Evolutionary conservation across 1,140 invertebrate genomes (phyloP), one percentile per base, ranked within the genome.

Genomic region (Atopsyche davidsoni): DNA sequence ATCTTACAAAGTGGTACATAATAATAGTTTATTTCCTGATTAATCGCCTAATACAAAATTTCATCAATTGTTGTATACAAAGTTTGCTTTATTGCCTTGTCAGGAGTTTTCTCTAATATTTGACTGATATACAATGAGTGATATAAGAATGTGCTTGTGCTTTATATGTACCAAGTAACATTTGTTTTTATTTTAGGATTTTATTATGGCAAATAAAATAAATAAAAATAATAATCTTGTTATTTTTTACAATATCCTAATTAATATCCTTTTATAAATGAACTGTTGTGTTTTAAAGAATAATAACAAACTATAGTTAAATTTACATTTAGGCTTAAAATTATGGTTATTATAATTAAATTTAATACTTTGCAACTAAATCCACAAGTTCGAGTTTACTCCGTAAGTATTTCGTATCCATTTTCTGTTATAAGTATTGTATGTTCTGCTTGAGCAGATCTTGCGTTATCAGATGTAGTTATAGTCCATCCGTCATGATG

Each of bases 391-490:
- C n/a, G n/a, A 7, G 2, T 42, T 42, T 57, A 67, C 58, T 69
- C 61, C 1, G 89, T 91, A 21, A 92, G 69, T 51, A 90, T 75
- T 61, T 88, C 82, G 51, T 67, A 78, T 1, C 87, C 86, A 56
- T 69, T 55, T 19, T 83, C 70, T 3, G 88, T 94, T 10, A 97
- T 85, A 1, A 94, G 71, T 36, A 97, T 76, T 0, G 92, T 96
- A 63, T 96, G 91, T 73, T 97, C 94, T 53, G 83, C 86, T 75
- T 96, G 93, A 21, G 92, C 92, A 14, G 87, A 81, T 62, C 92
- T 73, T 3, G 86, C 77, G 60, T 81, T 70, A 62, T 96, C 92
- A 4, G 72, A 50, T 0, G 87, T 92, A 0, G 89, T 71, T 4
- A 85, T 83, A 1, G 92, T 96, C 92, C 92, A 96, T 0, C 84